phyloP scores from a whole-genome alignment of 1,140 invertebrate species.

The Thrips palmi region DNA sequence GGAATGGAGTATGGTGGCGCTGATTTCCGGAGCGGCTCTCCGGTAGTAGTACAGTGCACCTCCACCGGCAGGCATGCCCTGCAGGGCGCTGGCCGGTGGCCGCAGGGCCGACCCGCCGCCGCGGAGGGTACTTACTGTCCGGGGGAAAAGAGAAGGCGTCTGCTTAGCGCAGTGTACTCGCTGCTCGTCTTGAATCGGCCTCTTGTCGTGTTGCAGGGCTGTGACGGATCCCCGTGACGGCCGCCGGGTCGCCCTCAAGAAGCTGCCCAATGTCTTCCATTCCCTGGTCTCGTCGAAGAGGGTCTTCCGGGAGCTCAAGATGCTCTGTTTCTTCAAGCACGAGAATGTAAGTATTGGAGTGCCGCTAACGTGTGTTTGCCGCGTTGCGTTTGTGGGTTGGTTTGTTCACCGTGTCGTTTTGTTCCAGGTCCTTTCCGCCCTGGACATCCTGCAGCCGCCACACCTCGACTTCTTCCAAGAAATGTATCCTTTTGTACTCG shows the following conservation, averaged over 20 bases:
- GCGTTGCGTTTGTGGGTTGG: not conserved
- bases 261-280: constrained; percentile 99
- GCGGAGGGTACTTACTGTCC: too few relatives aligned
- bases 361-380: not conserved
- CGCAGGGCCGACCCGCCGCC: too few relatives aligned
- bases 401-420: constrained; percentile 17
- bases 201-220: constrained; percentile 51
- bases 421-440: constrained; percentile 78
- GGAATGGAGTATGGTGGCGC: too few relatives aligned
- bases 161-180: too few relatives aligned
- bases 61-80: too few relatives aligned
- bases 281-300: constrained; percentile 95
- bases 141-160: too few relatives aligned
- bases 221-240: constrained; percentile 98
- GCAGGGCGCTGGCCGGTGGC: too few relatives aligned
- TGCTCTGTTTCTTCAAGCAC: constrained; percentile 99
- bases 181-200: too few relatives aligned
- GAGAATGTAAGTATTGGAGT: constrained; percentile 73
- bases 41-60: too few relatives aligned
- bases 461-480: constrained; percentile 97
- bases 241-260: constrained; percentile 92
- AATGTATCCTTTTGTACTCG: constrained; percentile 90
- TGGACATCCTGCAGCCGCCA: constrained; percentile 91
- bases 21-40: too few relatives aligned
- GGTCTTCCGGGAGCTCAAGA: constrained; percentile 96